Evolutionary conservation across 2,888 invertebrate genomes (phyloP).

Genomic region (Plemyria rubiginata): DNA sequence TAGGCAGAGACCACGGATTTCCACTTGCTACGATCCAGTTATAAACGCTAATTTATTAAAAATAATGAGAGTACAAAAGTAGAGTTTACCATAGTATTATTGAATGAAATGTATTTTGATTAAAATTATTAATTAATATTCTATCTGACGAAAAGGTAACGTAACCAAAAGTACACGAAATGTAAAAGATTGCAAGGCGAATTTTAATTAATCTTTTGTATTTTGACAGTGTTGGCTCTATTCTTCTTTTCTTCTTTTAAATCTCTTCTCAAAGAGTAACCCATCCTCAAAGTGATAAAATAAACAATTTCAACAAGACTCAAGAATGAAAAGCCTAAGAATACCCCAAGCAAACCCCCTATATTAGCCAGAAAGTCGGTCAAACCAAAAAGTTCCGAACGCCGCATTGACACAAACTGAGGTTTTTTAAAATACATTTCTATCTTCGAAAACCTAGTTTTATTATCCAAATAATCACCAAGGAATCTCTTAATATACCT

Average conservation of each 20-base stretch:
- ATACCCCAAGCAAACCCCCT: constrained; percentile 84
- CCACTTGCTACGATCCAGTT: too few relatives aligned
- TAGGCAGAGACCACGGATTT: too few relatives aligned
- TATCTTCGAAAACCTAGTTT: constrained; percentile 56
- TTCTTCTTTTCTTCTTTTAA: constrained; percentile 46
- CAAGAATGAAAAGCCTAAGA: constrained; percentile 84
- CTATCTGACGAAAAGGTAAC: too few relatives aligned
- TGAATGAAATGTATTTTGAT: too few relatives aligned
- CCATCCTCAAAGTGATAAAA: constrained; percentile 67
- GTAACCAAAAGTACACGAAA: too few relatives aligned
- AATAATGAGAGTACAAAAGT: too few relatives aligned
- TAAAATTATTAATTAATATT: too few relatives aligned
- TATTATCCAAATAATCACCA: not conserved
- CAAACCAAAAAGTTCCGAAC: constrained; percentile 83
- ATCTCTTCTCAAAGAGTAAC: constrained; percentile 50
- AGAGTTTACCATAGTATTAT: too few relatives aligned
- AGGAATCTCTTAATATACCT: not conserved
- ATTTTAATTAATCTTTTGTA: not conserved
- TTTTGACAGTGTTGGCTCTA: not conserved
- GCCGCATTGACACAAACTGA: constrained; percentile 81
- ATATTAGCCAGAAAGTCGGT: constrained; percentile 85
- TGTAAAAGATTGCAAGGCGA: not conserved
- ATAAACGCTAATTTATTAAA: too few relatives aligned
- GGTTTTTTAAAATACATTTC: constrained; percentile 83
- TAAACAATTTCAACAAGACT: constrained; percentile 84